phyloP scores from a whole-genome alignment of 1,140 invertebrate species.

The Conopomorpha cramerella region DNA sequence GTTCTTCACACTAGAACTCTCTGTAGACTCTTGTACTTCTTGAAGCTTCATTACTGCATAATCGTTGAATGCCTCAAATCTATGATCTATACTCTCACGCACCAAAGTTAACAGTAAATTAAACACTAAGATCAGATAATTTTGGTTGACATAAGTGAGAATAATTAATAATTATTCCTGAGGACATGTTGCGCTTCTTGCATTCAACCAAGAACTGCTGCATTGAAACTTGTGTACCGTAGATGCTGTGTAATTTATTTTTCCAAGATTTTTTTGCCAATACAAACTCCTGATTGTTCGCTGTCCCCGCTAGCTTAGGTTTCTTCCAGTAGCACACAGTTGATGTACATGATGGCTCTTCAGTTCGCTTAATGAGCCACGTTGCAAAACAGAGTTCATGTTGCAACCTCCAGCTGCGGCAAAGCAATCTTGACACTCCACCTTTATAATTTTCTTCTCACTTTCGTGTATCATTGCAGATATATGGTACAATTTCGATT shows the following conservation, averaged over 20 bases:
- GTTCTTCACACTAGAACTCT: too few relatives aligned
- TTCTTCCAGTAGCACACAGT: constrained; percentile 20
- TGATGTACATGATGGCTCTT: constrained; percentile 18
- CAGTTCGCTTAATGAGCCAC: constrained; percentile 19
- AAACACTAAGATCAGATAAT: neutral
- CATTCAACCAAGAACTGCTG: neutral
- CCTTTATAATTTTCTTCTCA: neutral
- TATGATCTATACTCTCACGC: too few relatives aligned
- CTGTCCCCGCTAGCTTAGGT: constrained; percentile 9
- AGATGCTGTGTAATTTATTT: neutral
- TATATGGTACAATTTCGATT: neutral
- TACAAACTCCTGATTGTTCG: neutral
- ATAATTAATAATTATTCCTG: neutral
- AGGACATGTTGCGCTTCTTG: neutral
- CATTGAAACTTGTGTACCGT: neutral
- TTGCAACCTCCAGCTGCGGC: constrained; percentile 13
- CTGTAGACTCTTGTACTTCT: too few relatives aligned
- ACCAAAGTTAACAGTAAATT: neutral
- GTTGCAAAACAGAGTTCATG: constrained; percentile 21
- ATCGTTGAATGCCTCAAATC: too few relatives aligned
- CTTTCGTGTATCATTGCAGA: neutral
- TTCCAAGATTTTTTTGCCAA: neutral
- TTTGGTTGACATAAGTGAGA: neutral
- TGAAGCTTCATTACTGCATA: too few relatives aligned
- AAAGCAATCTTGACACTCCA: neutral